Conservation (phyloP, 2,113 vertebrate species). For the Leptocoma aspasia region DNA sequence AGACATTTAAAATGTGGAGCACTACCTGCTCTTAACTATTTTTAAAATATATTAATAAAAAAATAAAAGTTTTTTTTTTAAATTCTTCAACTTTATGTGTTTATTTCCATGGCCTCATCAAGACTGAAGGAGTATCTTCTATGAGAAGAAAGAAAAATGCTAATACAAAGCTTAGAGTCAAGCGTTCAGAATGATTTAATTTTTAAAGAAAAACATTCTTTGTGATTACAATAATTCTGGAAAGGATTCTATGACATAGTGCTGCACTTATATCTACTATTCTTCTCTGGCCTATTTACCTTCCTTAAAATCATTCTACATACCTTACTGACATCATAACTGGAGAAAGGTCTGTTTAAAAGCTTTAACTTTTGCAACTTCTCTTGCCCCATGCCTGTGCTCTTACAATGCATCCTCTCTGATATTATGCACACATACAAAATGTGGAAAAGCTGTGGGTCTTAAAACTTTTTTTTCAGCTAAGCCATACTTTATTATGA, state of each 20-base stretch:
- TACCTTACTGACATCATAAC: not conserved
- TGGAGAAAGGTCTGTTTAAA: not conserved
- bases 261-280: not conserved
- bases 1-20: not conserved
- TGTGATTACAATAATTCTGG: not conserved
- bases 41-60: not conserved
- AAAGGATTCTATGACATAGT: not conserved
- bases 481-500: not conserved
- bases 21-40: not conserved
- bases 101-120: not conserved
- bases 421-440: not conserved
- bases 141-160: not conserved
- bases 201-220: not conserved
- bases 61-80: fast-evolving
- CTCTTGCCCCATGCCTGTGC: fast-evolving
- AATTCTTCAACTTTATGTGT: not conserved
- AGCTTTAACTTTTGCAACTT: not conserved
- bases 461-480: not conserved
- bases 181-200: not conserved
- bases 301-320: not conserved
- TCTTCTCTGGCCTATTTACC: not conserved
- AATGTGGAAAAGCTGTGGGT: not conserved
- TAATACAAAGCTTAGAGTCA: not conserved
- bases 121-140: not conserved
- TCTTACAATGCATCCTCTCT: not conserved